Evolutionary conservation across 2,113 vertebrate genomes (phyloP).

Genomic region (Gambusia affinis): DNA sequence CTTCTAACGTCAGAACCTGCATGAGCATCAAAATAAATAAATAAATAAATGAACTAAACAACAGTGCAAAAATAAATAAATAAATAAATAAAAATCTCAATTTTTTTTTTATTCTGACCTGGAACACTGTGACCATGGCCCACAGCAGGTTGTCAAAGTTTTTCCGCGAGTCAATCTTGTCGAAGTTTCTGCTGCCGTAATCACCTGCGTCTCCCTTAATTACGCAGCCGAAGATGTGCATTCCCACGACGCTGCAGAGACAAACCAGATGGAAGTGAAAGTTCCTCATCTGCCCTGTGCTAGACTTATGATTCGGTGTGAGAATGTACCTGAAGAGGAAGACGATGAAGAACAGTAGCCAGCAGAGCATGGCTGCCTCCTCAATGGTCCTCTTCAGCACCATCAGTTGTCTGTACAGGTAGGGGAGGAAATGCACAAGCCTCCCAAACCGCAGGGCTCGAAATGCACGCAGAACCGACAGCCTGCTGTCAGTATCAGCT

Average conservation of each 20-base stretch:
- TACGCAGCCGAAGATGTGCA: constrained; percentile 92
- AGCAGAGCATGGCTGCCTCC: constrained; percentile 86
- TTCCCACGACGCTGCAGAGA: constrained; percentile 86
- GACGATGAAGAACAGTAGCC: constrained; percentile 86
- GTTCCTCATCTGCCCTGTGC: neutral
- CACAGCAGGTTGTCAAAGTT: constrained; percentile 91
- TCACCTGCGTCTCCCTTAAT: constrained; percentile 69
- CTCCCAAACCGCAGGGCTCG: constrained; percentile 85
- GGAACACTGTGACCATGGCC: constrained; percentile 94
- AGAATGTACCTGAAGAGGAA: constrained; percentile 85
- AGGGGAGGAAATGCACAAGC: constrained; percentile 84
- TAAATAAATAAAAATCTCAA: too few species aligned
- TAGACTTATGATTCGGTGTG: neutral
- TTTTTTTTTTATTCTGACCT: constrained; percentile 74
- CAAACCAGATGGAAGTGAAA: constrained; percentile 3
- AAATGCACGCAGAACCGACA: constrained; percentile 83
- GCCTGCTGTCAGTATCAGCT: constrained; percentile 81
- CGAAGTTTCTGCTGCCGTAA: constrained; percentile 76
- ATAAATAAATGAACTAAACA: too few species aligned
- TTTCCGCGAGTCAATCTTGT: constrained; percentile 85
- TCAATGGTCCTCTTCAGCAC: constrained; percentile 87
- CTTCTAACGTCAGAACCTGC: constrained; percentile 32
- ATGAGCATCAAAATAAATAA: neutral
- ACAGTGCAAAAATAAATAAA: neutral
- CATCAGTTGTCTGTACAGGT: constrained; percentile 84